A percentile compares a stretch with the other conserved stretches of the same genome.
These are phyloP conservation scores for Poeciliopsis turneri DNA, from an alignment of 2,797 vertebrate species.

Conservation along the genomic window DNA sequence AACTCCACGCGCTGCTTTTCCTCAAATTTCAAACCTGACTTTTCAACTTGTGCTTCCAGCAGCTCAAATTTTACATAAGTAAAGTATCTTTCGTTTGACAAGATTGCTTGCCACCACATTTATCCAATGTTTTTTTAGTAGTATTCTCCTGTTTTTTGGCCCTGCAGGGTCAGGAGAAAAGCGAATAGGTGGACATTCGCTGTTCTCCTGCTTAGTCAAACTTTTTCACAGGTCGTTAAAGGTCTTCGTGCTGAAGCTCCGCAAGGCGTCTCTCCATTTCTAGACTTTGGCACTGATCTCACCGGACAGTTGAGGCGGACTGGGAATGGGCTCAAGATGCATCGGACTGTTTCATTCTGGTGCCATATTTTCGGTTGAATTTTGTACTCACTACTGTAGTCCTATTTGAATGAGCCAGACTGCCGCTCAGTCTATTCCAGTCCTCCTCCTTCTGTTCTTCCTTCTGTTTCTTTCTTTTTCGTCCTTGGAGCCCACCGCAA, in stretches of 20 bases:
- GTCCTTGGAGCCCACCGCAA: constrained; percentile 18
- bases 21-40: not conserved
- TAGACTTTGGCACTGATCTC: constrained; percentile 38
- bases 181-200: not conserved
- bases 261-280: constrained; percentile 38
- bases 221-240: constrained; percentile 22
- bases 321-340: constrained; percentile 60
- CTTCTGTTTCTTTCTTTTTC: constrained; percentile 50
- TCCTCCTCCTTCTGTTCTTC: constrained; percentile 65
- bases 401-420: constrained; percentile 53
- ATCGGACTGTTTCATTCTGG: constrained; percentile 63
- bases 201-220: not conserved
- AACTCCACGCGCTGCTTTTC: not conserved
- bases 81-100: not conserved
- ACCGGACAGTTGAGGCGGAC: constrained; percentile 41
- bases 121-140: not conserved
- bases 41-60: not conserved
- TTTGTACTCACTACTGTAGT: constrained; percentile 46
- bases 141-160: not conserved
- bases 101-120: not conserved
- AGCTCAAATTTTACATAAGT: not conserved
- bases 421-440: constrained; percentile 60
- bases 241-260: constrained; percentile 29
- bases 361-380: constrained; percentile 60
- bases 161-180: not conserved